Evolutionary conservation across 2,797 vertebrate genomes (phyloP).

Genomic region (Argyrosomus regius): DNA sequence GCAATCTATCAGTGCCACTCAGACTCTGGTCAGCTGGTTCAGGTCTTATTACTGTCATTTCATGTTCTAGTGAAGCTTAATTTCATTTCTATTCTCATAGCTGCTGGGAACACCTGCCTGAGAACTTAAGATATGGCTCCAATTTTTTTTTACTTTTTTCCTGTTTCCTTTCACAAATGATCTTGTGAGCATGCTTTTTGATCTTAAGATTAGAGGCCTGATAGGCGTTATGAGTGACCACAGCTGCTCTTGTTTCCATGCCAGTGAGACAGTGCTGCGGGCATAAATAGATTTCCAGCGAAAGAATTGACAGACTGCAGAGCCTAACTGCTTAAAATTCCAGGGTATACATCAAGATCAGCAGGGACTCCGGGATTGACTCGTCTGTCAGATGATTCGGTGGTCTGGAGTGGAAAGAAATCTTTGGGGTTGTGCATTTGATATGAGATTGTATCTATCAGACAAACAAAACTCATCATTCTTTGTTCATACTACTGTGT

Average conservation of each 20-base stretch:
- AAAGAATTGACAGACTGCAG: constrained; percentile 23
- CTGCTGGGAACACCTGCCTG: not conserved
- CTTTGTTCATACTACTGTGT: not conserved
- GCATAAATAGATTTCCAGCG: constrained; percentile 52
- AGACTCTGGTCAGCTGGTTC: not conserved
- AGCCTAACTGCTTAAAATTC: constrained; percentile 51
- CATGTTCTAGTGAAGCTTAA: not conserved
- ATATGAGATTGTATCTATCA: not conserved
- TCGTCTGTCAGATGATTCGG: not conserved
- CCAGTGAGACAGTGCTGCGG: not conserved
- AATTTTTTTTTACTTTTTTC: not conserved
- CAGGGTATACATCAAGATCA: constrained; percentile 26
- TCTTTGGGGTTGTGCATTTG: not conserved
- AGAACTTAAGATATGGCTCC: not conserved
- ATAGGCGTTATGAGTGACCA: not conserved
- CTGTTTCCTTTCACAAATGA: not conserved
- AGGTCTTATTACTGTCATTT: not conserved
- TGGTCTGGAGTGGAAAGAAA: not conserved
- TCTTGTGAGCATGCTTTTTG: too few relatives aligned
- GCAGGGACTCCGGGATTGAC: constrained; percentile 14
- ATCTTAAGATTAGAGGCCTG: not conserved
- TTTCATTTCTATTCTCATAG: not conserved
- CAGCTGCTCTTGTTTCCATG: constrained; percentile 38
- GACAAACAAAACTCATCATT: not conserved
- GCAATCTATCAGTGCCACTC: not conserved